Percentiles rank a stretch among this genome's conserved stretches.
phyloP scores from a whole-genome alignment of 2,888 invertebrate species.

The Drosophila multiciliata region DNA sequence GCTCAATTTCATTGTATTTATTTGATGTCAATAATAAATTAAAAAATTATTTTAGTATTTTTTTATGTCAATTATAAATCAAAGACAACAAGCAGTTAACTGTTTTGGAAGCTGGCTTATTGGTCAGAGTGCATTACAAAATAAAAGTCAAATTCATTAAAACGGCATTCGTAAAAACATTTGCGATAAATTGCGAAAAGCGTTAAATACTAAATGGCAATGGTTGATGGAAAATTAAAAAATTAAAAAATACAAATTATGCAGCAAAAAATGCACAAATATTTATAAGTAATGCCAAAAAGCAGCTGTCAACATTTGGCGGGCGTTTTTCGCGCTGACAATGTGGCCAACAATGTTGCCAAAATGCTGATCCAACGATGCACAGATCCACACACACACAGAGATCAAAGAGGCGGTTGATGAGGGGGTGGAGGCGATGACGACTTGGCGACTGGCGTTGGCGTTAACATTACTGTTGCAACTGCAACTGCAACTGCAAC shows the following conservation, averaged over 20 bases:
- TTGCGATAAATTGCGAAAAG: conserved; percentile 30
- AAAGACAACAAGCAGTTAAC: neutral
- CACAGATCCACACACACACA: neutral
- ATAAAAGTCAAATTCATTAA: conserved; percentile 39
- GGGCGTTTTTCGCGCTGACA: conserved; percentile 21
- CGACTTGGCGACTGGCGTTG: conserved; percentile 43
- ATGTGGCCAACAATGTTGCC: conserved; percentile 27
- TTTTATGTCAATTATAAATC: conserved; percentile 18
- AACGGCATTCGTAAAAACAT: conserved; percentile 3
- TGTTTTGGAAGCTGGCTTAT: neutral
- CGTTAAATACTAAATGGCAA: conserved; percentile 16
- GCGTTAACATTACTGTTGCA: conserved; percentile 34
- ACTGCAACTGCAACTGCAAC: conserved; percentile 15
- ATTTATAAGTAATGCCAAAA: conserved; percentile 20
- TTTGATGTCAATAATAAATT: conserved; percentile 1
- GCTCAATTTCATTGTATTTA: neutral
- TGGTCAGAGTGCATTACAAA: conserved; percentile 11
- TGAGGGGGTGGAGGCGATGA: conserved; percentile 24
- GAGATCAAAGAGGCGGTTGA: neutral
- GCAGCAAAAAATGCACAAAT: conserved; percentile 19
- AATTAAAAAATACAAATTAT: conserved; percentile 11
- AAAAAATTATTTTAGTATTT: neutral
- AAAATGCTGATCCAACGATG: conserved; percentile 26
- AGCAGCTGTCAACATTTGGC: neutral
- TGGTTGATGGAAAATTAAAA: neutral